Evolutionary conservation across 1,140 invertebrate species (phyloP), one percentile per base, ranked within the genome.

Genomic region (Telenomus remus): DNA sequence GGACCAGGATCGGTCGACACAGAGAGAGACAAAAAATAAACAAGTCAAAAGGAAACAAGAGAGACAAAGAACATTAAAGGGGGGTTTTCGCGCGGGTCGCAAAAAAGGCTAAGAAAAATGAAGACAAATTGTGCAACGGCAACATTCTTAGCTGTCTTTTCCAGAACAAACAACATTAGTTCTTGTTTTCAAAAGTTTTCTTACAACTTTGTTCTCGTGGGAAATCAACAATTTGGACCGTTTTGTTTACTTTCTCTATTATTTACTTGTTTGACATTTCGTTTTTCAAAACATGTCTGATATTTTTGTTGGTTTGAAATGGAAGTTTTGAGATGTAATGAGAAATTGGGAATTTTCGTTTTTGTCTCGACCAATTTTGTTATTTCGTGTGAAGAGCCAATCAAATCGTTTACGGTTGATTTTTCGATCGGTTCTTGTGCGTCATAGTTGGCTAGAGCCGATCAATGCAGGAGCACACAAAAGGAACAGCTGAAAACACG

Each of bases 51-150:
- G 14, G 47, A 63, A 63, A 11, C 4, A 57, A 42, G 37, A 81
- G 55, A 43, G 15, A 39, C 33, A 16, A 16, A 49, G 13, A 9
- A 37, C 34, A 16, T 16, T 34, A 27, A 51, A 54, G 13, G 11
- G 12, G 42, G 16, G 51, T 37, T 46, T 54, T 44, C 68, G 70
- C 74, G 79, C 81, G 72, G 33, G 13, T 63, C 14, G 27, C n/a
- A 84, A 83, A 84, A 83, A 83, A 77, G 75, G 72, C 73, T 70
- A 80, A 85, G 83, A 84, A 84, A 84, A 85, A 85, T 83, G 78
- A 81, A 83, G 82, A 84, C 76, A 80, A 82, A 85, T 84, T 75
- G 80, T 72, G 71, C 71, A 77, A 80, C 76, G 79, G 77, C 53
- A 57, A 51, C 43, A 57, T 56, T 39, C 54, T 65, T 56, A 39